phyloP scores from a whole-genome alignment of 2,113 vertebrate species.

The Colistium nudipinnis region DNA sequence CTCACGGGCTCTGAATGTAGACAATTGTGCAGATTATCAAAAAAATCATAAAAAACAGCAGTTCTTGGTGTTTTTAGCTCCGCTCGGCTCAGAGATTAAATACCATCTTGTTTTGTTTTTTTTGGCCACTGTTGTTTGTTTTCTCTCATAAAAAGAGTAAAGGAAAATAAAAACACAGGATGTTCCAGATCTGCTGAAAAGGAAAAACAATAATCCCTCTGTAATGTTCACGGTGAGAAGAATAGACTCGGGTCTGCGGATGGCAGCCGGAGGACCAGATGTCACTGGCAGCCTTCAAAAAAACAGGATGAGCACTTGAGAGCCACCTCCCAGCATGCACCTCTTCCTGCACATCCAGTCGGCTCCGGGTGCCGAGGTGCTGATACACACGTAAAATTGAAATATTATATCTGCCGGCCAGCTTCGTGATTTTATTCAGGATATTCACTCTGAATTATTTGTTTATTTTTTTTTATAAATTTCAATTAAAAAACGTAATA shows the following conservation, averaged over 20 bases:
- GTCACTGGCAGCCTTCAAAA: conserved; percentile 47
- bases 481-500: too few relatives aligned
- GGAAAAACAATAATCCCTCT: conserved; percentile 26
- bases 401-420: conserved; percentile 28
- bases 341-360: neutral
- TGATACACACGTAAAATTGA: conserved; percentile 25
- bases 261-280: conserved; percentile 55
- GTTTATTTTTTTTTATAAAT: too few relatives aligned
- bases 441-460: too few relatives aligned
- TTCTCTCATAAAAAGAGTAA: too few relatives aligned
- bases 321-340: neutral
- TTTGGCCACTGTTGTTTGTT: neutral
- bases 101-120: neutral
- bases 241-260: neutral
- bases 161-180: neutral
- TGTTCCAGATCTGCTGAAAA: neutral
- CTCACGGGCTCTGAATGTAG: neutral
- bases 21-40: neutral
- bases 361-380: conserved; percentile 13
- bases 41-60: too few relatives aligned
- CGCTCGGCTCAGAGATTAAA: too few relatives aligned
- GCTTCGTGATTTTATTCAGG: neutral
- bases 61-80: too few relatives aligned
- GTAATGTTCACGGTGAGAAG: conserved; percentile 20
- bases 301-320: conserved; percentile 40